These are phyloP conservation scores for Ormyrus pomaceus DNA, from an alignment of 2,888 invertebrate genomes.

Conservation along the genomic window DNA sequence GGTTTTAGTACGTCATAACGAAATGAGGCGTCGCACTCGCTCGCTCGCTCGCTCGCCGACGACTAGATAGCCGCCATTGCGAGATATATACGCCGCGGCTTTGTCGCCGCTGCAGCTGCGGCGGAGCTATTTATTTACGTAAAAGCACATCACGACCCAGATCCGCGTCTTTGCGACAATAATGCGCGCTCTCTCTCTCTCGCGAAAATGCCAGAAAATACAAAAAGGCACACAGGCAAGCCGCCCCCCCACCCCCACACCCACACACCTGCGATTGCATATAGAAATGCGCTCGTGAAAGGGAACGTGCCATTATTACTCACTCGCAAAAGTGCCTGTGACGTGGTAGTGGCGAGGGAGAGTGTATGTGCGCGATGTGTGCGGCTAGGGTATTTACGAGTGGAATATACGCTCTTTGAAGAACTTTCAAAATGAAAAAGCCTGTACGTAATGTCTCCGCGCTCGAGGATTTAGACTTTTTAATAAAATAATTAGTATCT, in stretches of 20 bases:
- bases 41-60: not conserved
- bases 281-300: too few species aligned
- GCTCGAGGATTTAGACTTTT: too few species aligned
- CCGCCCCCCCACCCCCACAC: not conserved
- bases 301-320: too few species aligned
- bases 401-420: too few species aligned
- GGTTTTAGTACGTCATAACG: slow-evolving; percentile 38
- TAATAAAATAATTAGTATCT: too few species aligned
- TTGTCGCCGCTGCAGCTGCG: not conserved
- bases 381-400: too few species aligned
- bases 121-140: slow-evolving; percentile 51
- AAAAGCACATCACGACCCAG: slow-evolving; percentile 49
- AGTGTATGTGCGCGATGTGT: too few species aligned
- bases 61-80: not conserved
- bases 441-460: too few species aligned
- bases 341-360: too few species aligned
- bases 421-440: too few species aligned
- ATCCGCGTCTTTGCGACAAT: slow-evolving; percentile 45
- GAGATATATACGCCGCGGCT: not conserved
- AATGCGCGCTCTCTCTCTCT: slow-evolving; percentile 4
- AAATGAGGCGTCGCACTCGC: slow-evolving; percentile 3
- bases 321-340: too few species aligned
- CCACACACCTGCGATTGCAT: not conserved
- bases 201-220: slow-evolving; percentile 13
- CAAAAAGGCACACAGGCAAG: not conserved